A percentile compares a stretch with the other conserved stretches of the same genome.
Conservation (phyloP, 1,140 invertebrate genomes). For the Ceratoteleas bidentatus region DNA sequence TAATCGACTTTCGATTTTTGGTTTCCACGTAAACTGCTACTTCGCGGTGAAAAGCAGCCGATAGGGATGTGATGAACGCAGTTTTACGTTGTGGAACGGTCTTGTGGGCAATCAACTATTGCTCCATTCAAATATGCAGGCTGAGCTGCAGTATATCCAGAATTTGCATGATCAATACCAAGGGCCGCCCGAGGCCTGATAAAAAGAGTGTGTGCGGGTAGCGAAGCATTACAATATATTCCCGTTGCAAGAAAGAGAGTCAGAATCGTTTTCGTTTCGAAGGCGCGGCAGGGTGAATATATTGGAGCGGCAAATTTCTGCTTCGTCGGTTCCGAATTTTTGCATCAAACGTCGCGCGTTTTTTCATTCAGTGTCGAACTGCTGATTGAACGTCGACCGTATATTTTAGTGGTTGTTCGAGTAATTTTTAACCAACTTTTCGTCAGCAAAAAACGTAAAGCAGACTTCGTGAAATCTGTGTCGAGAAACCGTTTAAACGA, state of each 20-base stretch:
- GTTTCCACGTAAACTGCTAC: too few species aligned
- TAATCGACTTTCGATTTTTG: too few species aligned
- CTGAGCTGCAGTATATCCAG: slow-evolving; percentile 7
- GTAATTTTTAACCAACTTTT: too few species aligned
- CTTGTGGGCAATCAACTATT: slow-evolving; percentile 5
- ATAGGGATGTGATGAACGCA: not conserved
- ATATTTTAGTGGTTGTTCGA: too few species aligned
- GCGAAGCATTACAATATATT: slow-evolving; percentile 13
- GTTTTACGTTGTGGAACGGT: slow-evolving; percentile 4
- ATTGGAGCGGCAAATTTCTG: not conserved
- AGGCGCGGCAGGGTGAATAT: not conserved
- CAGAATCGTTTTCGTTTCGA: slow-evolving; percentile 13
- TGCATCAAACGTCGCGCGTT: not conserved
- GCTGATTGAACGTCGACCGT: too few species aligned
- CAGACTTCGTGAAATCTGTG: too few species aligned
- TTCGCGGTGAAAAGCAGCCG: too few species aligned
- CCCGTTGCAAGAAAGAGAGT: slow-evolving; percentile 17
- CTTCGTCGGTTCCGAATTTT: not conserved
- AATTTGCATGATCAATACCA: slow-evolving; percentile 40
- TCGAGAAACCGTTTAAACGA: too few species aligned
- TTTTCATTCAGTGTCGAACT: too few species aligned
- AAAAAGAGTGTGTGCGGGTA: slow-evolving; percentile 14
- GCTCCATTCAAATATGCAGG: slow-evolving; percentile 14
- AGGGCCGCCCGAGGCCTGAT: slow-evolving; percentile 6
- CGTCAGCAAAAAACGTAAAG: too few species aligned